Conservation (phyloP, 2,113 vertebrate species). For the Otus sunia region DNA sequence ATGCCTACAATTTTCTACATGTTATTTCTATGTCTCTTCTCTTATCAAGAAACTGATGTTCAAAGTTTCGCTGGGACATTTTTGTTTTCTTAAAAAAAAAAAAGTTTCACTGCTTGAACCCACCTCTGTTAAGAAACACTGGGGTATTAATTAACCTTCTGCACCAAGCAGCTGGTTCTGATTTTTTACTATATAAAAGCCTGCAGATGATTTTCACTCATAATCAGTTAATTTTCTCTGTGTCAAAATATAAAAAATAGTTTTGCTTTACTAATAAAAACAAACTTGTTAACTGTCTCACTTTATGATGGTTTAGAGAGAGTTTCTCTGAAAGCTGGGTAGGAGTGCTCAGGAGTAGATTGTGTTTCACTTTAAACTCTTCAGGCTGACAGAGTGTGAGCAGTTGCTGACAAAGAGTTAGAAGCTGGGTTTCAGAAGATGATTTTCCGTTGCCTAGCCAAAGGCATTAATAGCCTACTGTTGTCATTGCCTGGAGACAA, state of each 20-base stretch:
- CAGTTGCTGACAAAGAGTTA: neutral
- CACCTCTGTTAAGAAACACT: neutral
- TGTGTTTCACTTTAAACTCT: neutral
- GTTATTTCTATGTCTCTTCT: neutral
- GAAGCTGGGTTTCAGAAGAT: neutral
- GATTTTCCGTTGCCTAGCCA: neutral
- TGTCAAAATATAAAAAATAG: constrained; percentile 12
- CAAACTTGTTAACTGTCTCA: constrained; percentile 27
- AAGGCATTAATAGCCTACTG: neutral
- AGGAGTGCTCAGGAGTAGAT: neutral
- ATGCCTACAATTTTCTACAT: neutral
- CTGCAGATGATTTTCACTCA: constrained; percentile 33
- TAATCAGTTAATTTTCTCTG: constrained; percentile 47
- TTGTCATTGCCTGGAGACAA: neutral
- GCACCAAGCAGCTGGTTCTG: constrained; percentile 24
- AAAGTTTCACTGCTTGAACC: neutral
- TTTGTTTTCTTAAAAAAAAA: neutral
- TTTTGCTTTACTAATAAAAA: constrained; percentile 3
- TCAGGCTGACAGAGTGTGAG: accelerated
- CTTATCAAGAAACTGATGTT: neutral
- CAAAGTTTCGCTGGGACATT: neutral
- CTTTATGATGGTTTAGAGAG: neutral
- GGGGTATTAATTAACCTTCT: constrained; percentile 27
- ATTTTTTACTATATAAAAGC: constrained; percentile 21
- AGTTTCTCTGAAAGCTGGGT: neutral